phyloP scores from a whole-genome alignment of 2,113 vertebrate species.

The Neopipo cinnamomea region DNA sequence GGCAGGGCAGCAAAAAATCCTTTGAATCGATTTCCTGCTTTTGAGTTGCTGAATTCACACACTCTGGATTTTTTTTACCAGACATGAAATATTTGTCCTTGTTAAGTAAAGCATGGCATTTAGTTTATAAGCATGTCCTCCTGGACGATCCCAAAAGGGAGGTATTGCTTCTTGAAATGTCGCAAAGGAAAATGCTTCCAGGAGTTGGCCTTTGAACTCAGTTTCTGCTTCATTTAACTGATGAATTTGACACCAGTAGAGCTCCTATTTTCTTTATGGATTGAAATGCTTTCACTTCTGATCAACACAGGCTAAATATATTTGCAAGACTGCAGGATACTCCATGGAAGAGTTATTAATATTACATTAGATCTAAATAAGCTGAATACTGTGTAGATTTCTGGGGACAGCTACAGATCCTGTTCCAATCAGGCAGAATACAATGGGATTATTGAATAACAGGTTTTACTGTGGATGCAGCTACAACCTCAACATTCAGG shows the following conservation, averaged over 20 bases:
- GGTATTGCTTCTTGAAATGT: conserved; percentile 31
- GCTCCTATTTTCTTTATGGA: conserved; percentile 32
- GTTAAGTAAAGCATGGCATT: background rate
- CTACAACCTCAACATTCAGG: background rate
- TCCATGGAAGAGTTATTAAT: background rate
- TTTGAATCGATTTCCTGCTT: background rate
- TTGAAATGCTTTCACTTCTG: conserved; percentile 21
- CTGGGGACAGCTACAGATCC: background rate
- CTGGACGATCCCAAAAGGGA: conserved; percentile 35
- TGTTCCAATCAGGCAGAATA: conserved; percentile 2
- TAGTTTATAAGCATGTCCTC: conserved; percentile 13
- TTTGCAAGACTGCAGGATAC: background rate
- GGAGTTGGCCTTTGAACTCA: conserved; percentile 57
- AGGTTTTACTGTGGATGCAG: background rate
- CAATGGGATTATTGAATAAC: background rate
- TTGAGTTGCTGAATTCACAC: background rate
- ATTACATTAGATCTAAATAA: background rate
- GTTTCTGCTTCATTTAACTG: conserved; percentile 60
- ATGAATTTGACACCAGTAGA: conserved; percentile 41
- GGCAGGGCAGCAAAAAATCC: background rate
- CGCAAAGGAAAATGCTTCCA: conserved; percentile 56
- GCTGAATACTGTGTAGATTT: background rate
- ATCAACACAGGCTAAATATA: background rate
- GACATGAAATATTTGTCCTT: conserved; percentile 34
- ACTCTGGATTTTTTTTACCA: background rate